Evolutionary conservation across 2,797 vertebrate genomes (phyloP), one percentile per base, ranked within the genome.

Genomic region (Chelmon rostratus): DNA sequence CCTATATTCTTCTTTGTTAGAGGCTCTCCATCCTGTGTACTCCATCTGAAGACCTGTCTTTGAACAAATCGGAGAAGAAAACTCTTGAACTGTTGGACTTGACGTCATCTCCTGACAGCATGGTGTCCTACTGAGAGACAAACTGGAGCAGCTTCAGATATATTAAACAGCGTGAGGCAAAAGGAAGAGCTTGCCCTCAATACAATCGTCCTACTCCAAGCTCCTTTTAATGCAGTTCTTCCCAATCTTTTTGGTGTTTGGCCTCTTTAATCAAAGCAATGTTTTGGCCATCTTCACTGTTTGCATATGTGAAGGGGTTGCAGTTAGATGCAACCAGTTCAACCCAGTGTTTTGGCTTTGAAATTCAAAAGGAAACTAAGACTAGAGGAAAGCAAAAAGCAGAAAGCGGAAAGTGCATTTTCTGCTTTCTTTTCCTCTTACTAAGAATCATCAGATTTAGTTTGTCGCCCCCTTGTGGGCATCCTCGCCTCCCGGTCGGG

Each of bases 21-120:
- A 92, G 95, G 79, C 33, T 96, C 25, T 78, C 82, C 37, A 68
- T 54, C 54, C 88, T 96, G 11, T 95, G 95, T 69, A 95, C 92
- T 58, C 92, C 95, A 56, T 73, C 93, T 15, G 84, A 88, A 49
- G 93, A 95, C 66, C 89, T 95, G 31, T 86, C 86, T 49, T 8
- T 76, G 64, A 87, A 82, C 54, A 86, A 76, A 64, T 61, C 79
- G 23, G 86, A 86, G 37, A 93, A 90, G 76, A 91, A 92, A 67
- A 59, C 44, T 12, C 47, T 90, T 54, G 86, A 90, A 37, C 47
- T 81, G 23, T 64, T 82, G 8, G 31, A 81, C 61, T 19, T 88
- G 23, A 64, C 59, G 57, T 47, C 62, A 11, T 37, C 58, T 54
- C 21, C 72, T 2, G 65, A 72, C 18, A 70, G 1, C 35, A 35